Base-by-base conservation (phyloP, 2,113 vertebrate genomes). In the Thymallus thymallus region DNA sequence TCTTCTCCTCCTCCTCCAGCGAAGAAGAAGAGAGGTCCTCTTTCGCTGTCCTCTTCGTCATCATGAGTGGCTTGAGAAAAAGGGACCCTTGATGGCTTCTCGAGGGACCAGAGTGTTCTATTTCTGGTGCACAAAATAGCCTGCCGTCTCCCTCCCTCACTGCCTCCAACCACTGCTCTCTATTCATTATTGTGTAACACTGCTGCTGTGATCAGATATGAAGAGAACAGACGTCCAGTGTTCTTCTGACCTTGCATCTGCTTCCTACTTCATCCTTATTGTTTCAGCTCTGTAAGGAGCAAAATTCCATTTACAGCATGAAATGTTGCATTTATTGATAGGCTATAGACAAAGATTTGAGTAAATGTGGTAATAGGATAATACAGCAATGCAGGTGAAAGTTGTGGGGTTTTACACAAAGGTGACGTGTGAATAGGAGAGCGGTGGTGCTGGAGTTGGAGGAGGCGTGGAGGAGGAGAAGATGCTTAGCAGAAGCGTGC, bases 31-130 rank as follows among this genome's bases (percentile, higher is more conserved):
- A 73, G 32, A 66, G 24, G 20, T 2, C n/a, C 62, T 45, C 58
- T 29, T 29, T 23, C 61, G 1, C 16, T 63, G 24, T 63, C 22
- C 26, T 35, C 58, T 82, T 86, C 82, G 84, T 84, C 85, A 84
- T 16, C 70, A 78, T 56, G 58, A 84, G 80, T 83, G 80, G 73
- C 74, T 75, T 77, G 82, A 85, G 70, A 32, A 64, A 35, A 61
- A 81, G 48, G 74, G 78, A 67, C 78, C 74, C 84, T 80, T 78
- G 70, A 83, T 75, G 78, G 78, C 5, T 78, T 86, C 87, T 81
- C 77, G 73, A 78, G 86, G 82, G 73, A 77, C 82, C 60, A 41
- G 46, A 58, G 74, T 48, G 73, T 85, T 84, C 86, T 86, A 85
- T 87, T 86, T 89, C 77, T 84, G 81, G 76, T 78, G 16, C 68